Base-by-base conservation (phyloP, 2,888 invertebrate species). In the Brenthis daphne region DNA sequence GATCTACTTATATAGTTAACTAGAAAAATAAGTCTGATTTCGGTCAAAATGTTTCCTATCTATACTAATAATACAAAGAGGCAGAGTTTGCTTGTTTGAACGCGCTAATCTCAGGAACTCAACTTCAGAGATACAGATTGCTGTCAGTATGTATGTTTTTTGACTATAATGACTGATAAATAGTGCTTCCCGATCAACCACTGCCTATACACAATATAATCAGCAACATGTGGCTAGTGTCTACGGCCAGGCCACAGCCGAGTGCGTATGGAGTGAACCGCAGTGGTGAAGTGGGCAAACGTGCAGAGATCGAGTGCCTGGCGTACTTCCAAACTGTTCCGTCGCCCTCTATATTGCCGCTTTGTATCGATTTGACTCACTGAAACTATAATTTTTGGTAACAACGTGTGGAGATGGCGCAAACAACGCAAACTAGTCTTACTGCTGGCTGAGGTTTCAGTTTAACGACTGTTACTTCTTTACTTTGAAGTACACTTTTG, bases 361-460 rank as follows among this genome's bases (percentile, higher is more conserved):
- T 81, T 77, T 83, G 81, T 86, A 89, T 90, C 85, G 90, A 90
- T 88, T 89, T 85, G 82, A 85, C 82, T 88, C 82, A 85, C 82
- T 84, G 80, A 84, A 85, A 83, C 82, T 86, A 72, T 74, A 73
- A 74, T 74, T 74, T 72, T 73, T 73, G 74, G 74, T 70, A 70
- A 69, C 70, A 71, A 73, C 73, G 71, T 73, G 71, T 69, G 71
- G 70, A 63, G 69, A 73, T 68, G 73, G 71, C 68, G 67, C 64
- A 63, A 70, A 72, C 69, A 71, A 69, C 68, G 68, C 69, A 58
- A 69, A 65, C 51, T 67, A 56, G 57, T 72, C 67, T 61, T 60
- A 66, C 24, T 53, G 56, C 24, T 64, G 51, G 64, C 63, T 57
- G 63, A 55, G 65, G 64, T 69, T 64, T 64, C 55, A 55, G 50